phyloP scores from a whole-genome alignment of 2,888 invertebrate genomes.

The Cepaea hortensis region DNA sequence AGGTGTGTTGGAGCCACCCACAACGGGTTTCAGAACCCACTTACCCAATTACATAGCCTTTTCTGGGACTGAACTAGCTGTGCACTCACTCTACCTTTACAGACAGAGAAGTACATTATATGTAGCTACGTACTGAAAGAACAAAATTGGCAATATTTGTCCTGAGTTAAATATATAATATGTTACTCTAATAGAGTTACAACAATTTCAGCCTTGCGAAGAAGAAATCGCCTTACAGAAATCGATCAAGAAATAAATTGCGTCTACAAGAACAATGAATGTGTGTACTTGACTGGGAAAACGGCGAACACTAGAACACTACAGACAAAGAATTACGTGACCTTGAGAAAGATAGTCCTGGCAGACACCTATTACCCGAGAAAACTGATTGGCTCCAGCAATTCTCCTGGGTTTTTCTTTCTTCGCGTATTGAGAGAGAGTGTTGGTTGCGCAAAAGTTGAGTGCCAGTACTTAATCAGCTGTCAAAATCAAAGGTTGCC shows the following conservation, averaged over 20 bases:
- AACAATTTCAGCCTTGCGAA: neutral
- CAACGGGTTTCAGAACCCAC: too few species aligned
- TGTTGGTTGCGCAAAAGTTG: slow-evolving; percentile 1
- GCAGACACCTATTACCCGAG: neutral
- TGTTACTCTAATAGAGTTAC: neutral
- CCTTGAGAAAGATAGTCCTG: neutral
- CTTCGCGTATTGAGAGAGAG: neutral
- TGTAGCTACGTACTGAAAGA: too few species aligned
- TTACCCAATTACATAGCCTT: too few species aligned
- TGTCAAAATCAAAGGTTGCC: slow-evolving; percentile 1
- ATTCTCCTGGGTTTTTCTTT: slow-evolving; percentile 1
- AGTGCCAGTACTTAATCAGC: slow-evolving; percentile 18
- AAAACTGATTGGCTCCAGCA: slow-evolving; percentile 1
- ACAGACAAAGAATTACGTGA: neutral
- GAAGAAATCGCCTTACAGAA: slow-evolving; percentile 5
- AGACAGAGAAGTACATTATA: too few species aligned
- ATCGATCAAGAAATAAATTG: slow-evolving; percentile 3
- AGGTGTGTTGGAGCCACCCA: too few species aligned
- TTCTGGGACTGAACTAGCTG: too few species aligned
- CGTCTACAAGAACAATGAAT: neutral
- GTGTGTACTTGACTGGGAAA: neutral
- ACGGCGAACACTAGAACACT: neutral
- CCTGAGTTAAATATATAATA: too few species aligned
- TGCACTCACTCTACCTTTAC: too few species aligned
- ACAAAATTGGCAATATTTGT: too few species aligned